phyloP scores from a whole-genome alignment of 2,113 vertebrate genomes.

The Stigmatopora nigra region DNA sequence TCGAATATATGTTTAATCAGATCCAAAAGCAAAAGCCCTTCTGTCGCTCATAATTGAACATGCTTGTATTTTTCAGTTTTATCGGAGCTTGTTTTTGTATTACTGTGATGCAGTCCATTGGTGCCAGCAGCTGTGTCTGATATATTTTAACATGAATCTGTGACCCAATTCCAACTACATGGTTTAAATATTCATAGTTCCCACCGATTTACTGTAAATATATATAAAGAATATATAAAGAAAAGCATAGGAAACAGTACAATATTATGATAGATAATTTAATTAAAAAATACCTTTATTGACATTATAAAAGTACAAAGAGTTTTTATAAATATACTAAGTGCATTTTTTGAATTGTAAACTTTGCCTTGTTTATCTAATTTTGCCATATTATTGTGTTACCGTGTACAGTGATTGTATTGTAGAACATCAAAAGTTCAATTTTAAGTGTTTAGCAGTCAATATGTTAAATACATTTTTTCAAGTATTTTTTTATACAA shows the following conservation, averaged over 20 bases:
- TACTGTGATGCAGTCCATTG: conserved; percentile 25
- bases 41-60: neutral
- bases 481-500: conserved; percentile 14
- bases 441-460: too few species aligned
- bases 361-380: too few species aligned
- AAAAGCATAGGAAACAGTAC: too few species aligned
- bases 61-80: neutral
- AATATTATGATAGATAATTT: neutral
- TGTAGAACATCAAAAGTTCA: too few species aligned
- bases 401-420: too few species aligned
- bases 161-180: conserved; percentile 43
- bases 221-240: too few species aligned
- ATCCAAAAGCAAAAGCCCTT: neutral
- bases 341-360: too few species aligned
- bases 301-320: too few species aligned
- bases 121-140: conserved; percentile 24
- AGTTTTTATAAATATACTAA: too few species aligned
- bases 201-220: too few species aligned
- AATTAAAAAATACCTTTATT: neutral
- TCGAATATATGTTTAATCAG: neutral
- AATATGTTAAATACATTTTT: conserved; percentile 19
- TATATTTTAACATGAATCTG: conserved; percentile 29
- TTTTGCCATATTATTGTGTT: too few species aligned
- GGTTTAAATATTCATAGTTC: conserved; percentile 42
- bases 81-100: neutral